Percentiles rank a stretch among this genome's conserved stretches.
Conservation (phyloP, 2,113 vertebrate genomes). For the Leucoraja erinaceus region DNA sequence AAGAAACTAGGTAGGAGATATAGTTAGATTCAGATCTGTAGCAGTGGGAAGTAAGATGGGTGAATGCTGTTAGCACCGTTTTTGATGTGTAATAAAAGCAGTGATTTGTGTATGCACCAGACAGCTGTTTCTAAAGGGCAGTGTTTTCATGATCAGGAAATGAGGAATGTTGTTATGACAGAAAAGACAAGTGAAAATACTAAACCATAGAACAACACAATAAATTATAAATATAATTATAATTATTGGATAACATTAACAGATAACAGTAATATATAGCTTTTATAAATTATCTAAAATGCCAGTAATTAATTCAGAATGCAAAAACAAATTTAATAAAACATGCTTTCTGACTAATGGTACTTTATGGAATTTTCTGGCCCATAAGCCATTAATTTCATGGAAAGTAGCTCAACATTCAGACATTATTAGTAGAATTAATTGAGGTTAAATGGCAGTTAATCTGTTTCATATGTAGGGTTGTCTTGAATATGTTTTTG, state of each 20-base stretch:
- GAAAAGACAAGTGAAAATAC: neutral
- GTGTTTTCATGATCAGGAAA: neutral
- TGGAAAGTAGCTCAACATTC: neutral
- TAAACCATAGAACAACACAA: neutral
- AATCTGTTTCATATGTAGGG: neutral
- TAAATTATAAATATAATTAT: neutral
- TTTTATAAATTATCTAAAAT: neutral
- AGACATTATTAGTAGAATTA: neutral
- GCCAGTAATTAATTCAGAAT: neutral
- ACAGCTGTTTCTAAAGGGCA: neutral
- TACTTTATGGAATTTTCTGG: neutral
- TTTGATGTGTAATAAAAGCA: neutral
- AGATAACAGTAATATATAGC: neutral
- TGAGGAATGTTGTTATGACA: neutral
- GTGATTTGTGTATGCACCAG: neutral
- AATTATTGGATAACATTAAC: neutral
- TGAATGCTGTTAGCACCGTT: neutral
- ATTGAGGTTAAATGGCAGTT: neutral
- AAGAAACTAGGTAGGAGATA: neutral
- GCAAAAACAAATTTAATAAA: neutral
- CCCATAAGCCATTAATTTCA: neutral
- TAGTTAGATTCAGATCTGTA: neutral
- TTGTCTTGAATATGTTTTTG: neutral
- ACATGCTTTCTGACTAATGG: neutral
- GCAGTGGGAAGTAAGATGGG: neutral